Evolutionary conservation across 2,113 vertebrate genomes (phyloP).

Genomic region (Alouatta palliata): DNA sequence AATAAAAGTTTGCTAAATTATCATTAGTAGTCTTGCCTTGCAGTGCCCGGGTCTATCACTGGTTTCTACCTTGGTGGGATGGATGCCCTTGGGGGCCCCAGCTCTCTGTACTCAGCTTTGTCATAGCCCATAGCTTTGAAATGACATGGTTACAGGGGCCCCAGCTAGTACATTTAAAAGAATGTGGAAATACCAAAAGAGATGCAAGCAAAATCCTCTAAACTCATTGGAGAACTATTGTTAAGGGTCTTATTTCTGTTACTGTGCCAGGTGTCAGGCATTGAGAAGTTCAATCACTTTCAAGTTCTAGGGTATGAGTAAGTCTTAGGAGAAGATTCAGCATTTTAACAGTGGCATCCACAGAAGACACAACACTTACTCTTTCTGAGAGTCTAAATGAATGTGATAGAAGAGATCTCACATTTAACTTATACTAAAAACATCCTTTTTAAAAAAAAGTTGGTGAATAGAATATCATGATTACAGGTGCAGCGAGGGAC

Average conservation of each 20-base stretch:
- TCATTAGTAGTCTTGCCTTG: background rate
- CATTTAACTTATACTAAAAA: slow-evolving; percentile 14
- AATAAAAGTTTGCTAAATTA: background rate
- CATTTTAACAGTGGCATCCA: background rate
- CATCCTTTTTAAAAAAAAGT: background rate
- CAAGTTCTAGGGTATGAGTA: background rate
- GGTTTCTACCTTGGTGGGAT: too few species aligned
- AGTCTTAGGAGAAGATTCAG: background rate
- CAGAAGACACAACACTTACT: background rate
- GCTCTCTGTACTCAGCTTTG: background rate
- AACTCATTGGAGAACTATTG: background rate
- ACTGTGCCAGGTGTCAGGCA: background rate
- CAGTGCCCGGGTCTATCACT: background rate
- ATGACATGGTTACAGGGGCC: background rate
- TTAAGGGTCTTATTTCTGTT: background rate
- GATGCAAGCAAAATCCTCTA: background rate
- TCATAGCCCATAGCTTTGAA: background rate
- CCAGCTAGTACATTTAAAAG: background rate
- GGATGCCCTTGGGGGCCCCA: background rate
- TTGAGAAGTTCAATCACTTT: background rate
- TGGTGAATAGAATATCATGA: background rate
- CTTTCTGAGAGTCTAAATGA: background rate
- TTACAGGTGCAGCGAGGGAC: background rate
- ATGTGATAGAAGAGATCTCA: slow-evolving; percentile 4
- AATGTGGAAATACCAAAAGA: background rate